Evolutionary conservation across 2,113 vertebrate species (phyloP).

Genomic region (Vimba vimba): DNA sequence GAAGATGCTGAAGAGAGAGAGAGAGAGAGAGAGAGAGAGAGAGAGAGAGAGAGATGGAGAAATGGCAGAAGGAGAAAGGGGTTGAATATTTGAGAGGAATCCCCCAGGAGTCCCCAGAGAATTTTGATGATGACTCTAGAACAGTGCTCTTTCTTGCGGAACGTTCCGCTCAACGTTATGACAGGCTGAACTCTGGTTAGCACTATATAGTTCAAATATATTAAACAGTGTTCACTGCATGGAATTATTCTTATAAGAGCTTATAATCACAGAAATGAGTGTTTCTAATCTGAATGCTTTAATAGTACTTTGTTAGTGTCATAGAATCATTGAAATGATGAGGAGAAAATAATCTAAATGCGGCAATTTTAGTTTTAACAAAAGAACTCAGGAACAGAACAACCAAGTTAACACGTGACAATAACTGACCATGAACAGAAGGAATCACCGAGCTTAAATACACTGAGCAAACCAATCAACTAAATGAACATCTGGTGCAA

Average conservation of each 20-base stretch:
- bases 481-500: too few relatives aligned
- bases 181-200: neutral
- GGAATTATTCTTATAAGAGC: neutral
- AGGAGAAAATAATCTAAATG: too few relatives aligned
- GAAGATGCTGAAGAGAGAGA: conserved; percentile 39
- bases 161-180: neutral
- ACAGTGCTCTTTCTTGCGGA: neutral
- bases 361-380: too few relatives aligned
- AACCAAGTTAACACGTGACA: too few relatives aligned
- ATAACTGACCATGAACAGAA: too few relatives aligned
- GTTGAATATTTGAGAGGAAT: conserved; percentile 43
- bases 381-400: too few relatives aligned
- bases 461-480: too few relatives aligned
- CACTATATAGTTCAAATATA: neutral
- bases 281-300: neutral
- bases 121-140: conserved; percentile 41
- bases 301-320: neutral
- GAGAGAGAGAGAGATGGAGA: conserved; percentile 33
- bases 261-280: neutral
- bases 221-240: neutral
- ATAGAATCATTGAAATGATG: too few relatives aligned
- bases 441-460: too few relatives aligned
- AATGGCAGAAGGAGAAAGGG: conserved; percentile 29
- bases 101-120: conserved; percentile 49
- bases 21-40: conserved; percentile 22